Percentiles rank a stretch among this genome's conserved stretches.
phyloP scores from a whole-genome alignment of 2,113 vertebrate genomes.

The Cyanoliseus patagonus region DNA sequence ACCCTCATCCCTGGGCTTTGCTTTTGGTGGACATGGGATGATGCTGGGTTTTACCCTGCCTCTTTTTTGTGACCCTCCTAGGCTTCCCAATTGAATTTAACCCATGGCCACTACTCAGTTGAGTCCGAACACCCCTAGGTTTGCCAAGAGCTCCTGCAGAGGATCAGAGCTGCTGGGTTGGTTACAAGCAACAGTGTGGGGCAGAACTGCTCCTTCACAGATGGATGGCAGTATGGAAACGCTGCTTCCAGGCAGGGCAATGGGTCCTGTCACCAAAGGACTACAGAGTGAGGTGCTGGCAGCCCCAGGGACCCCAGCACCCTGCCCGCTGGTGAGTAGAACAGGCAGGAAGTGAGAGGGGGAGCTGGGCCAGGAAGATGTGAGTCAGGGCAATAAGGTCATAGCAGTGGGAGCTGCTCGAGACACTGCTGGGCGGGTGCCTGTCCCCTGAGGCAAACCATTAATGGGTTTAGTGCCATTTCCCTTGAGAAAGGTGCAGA shows the following conservation, averaged over 20 bases:
- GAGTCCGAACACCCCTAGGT: neutral
- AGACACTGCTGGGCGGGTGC: neutral
- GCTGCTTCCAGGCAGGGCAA: neutral
- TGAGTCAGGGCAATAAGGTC: constrained; percentile 48
- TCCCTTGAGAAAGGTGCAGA: neutral
- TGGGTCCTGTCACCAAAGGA: neutral
- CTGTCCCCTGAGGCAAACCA: neutral
- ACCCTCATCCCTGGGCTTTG: neutral
- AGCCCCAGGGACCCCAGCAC: neutral
- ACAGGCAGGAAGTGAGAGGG: neutral
- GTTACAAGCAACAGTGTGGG: accelerated
- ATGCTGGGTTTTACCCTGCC: neutral
- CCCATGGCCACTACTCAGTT: neutral
- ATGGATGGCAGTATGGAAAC: neutral
- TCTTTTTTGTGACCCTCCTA: neutral
- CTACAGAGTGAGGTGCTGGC: neutral
- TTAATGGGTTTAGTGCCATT: neutral
- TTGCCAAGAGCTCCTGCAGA: neutral
- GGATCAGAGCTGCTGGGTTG: neutral
- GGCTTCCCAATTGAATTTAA: neutral
- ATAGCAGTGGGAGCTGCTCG: neutral
- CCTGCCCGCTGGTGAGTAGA: neutral
- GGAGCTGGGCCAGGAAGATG: neutral
- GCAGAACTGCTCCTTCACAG: neutral
- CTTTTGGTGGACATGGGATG: neutral